A percentile compares a stretch with the other conserved stretches of the same genome.
These are phyloP conservation scores for Erythrolamprus reginae DNA, from an alignment of 2,113 vertebrate species.

Conservation along the genomic window DNA sequence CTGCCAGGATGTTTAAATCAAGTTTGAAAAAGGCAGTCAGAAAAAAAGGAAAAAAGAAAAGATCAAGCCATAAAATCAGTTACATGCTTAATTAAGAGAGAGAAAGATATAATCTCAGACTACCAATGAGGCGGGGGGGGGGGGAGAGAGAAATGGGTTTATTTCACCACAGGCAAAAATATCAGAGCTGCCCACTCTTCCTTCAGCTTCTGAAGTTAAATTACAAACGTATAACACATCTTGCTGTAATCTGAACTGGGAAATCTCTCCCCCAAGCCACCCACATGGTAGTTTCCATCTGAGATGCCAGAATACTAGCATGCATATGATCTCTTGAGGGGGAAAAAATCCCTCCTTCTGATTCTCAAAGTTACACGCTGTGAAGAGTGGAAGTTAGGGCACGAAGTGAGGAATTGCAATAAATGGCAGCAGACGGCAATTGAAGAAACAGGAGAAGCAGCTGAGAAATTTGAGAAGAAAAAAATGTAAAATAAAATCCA, in stretches of 20 bases:
- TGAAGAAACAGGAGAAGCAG: slow-evolving; percentile 10
- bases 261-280: slow-evolving; percentile 48
- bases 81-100: slow-evolving; percentile 59
- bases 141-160: slow-evolving; percentile 21
- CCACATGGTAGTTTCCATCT: slow-evolving; percentile 37
- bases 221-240: slow-evolving; percentile 42
- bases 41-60: slow-evolving; percentile 27
- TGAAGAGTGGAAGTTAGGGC: neutral
- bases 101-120: slow-evolving; percentile 49
- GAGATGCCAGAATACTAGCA: slow-evolving; percentile 39
- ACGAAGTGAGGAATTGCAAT: slow-evolving; percentile 18
- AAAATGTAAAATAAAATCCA: neutral
- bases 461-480: slow-evolving; percentile 19
- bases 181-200: neutral
- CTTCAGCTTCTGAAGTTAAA: slow-evolving; percentile 37
- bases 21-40: slow-evolving; percentile 44
- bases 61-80: slow-evolving; percentile 51
- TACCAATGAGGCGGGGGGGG: slow-evolving; percentile 45
- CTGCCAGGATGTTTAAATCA: slow-evolving; percentile 45
- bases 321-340: neutral
- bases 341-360: slow-evolving; percentile 32
- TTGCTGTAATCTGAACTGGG: slow-evolving; percentile 38
- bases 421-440: slow-evolving; percentile 25
- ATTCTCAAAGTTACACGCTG: slow-evolving; percentile 20
- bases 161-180: slow-evolving; percentile 56